A percentile compares a stretch with the other conserved stretches of the same genome.
Conservation (phyloP, 2,888 invertebrate species). For the Eubasilissa splendida region DNA sequence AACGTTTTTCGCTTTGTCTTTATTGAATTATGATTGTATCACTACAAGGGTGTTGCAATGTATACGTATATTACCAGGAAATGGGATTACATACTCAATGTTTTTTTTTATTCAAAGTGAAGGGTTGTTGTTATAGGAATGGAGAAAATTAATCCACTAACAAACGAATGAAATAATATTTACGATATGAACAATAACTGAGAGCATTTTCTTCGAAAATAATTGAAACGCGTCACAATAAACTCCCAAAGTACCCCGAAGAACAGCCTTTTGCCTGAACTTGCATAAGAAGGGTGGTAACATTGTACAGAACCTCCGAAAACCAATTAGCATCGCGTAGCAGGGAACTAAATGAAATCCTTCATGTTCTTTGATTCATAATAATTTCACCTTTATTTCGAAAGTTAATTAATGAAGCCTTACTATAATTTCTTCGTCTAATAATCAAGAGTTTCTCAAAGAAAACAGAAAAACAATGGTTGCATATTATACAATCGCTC, state of each 20-base stretch:
- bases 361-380: slow-evolving; percentile 19
- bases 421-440: neutral
- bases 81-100: no score
- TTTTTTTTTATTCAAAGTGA: no score
- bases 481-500: no score
- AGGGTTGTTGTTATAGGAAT: no score
- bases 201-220: neutral
- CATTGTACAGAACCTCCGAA: neutral
- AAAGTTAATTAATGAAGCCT: slow-evolving; percentile 48
- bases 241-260: neutral
- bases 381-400: slow-evolving; percentile 37
- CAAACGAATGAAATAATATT: no score
- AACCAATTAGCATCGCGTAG: slow-evolving; percentile 26
- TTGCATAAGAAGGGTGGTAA: slow-evolving; percentile 9
- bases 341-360: slow-evolving; percentile 18
- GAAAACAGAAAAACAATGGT: no score
- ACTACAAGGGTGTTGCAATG: no score
- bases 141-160: no score
- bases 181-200: neutral
- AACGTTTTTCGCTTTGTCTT: no score
- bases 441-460: no score
- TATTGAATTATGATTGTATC: no score
- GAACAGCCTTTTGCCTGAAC: neutral
- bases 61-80: no score
- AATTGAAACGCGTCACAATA: slow-evolving; percentile 5